Conservation (phyloP, 2,797 vertebrate genomes). For the Danio albolineatus region DNA sequence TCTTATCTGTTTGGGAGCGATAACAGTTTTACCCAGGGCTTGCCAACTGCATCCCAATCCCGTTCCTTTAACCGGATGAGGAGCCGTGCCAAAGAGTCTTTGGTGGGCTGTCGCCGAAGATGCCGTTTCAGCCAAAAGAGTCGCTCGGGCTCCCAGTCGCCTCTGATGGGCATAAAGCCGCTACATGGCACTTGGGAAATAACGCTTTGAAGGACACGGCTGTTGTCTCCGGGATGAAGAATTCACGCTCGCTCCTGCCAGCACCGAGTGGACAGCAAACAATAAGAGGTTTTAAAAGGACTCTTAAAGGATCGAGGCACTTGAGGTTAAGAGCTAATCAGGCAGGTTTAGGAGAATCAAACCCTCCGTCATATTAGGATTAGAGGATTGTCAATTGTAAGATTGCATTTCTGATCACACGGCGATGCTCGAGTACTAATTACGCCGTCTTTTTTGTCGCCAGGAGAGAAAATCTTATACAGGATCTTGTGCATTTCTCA, state of each 20-base stretch:
- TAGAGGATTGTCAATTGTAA: constrained; percentile 4
- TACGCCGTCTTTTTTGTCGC: not conserved
- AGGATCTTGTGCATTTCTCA: not conserved
- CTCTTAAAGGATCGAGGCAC: constrained; percentile 8
- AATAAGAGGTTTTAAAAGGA: constrained; percentile 28
- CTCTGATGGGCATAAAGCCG: constrained; percentile 42
- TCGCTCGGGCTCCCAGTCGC: not conserved
- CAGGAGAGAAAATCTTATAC: not conserved
- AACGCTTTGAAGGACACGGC: constrained; percentile 26
- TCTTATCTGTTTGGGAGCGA: constrained; percentile 68
- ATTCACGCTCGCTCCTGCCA: not conserved
- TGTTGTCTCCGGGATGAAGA: constrained; percentile 23
- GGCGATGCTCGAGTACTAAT: constrained; percentile 8
- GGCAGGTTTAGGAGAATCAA: constrained; percentile 32
- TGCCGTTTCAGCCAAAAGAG: constrained; percentile 54
- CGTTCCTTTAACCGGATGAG: constrained; percentile 70
- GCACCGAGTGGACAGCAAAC: constrained; percentile 24
- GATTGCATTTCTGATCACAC: not conserved
- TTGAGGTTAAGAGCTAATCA: constrained; percentile 34
- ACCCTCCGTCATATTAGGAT: constrained; percentile 31
- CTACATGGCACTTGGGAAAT: constrained; percentile 38
- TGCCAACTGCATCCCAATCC: constrained; percentile 66
- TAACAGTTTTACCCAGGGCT: constrained; percentile 69
- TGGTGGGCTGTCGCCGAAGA: constrained; percentile 71
- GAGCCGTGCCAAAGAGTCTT: constrained; percentile 73